Percentiles rank a stretch among this genome's conserved stretches.
phyloP scores from a whole-genome alignment of 2,797 vertebrate species.

The Gymnopithys bicolor region DNA sequence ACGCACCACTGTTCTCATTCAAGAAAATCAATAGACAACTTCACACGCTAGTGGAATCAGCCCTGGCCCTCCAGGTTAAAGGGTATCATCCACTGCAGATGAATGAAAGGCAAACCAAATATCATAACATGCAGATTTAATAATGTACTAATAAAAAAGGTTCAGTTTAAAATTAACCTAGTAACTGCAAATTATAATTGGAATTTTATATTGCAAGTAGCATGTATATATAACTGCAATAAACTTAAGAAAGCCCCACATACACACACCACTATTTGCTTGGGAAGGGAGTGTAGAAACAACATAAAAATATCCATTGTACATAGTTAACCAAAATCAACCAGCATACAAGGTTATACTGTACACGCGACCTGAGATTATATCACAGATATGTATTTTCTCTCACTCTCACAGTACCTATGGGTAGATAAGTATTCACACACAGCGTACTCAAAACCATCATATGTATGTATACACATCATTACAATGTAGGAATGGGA shows the following conservation, averaged over 20 bases:
- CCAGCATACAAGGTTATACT: not conserved
- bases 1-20: slow-evolving; percentile 70
- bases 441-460: not conserved
- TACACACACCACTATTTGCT: not conserved
- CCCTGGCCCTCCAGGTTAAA: slow-evolving; percentile 77
- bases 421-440: not conserved
- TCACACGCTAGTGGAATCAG: slow-evolving; percentile 73
- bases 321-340: not conserved
- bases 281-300: not conserved
- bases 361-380: not conserved
- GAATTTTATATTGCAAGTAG: not conserved
- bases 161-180: slow-evolving; percentile 56
- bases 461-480: not conserved
- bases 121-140: slow-evolving; percentile 28
- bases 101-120: slow-evolving; percentile 70
- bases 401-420: not conserved
- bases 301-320: not conserved
- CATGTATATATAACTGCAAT: not conserved
- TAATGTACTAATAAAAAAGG: slow-evolving; percentile 59
- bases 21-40: slow-evolving; percentile 80
- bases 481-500: not conserved
- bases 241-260: not conserved
- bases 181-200: slow-evolving; percentile 3
- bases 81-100: slow-evolving; percentile 68
- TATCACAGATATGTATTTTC: not conserved